Base-by-base conservation (phyloP, 1,140 invertebrate species). In the Tetraneura akinire region DNA sequence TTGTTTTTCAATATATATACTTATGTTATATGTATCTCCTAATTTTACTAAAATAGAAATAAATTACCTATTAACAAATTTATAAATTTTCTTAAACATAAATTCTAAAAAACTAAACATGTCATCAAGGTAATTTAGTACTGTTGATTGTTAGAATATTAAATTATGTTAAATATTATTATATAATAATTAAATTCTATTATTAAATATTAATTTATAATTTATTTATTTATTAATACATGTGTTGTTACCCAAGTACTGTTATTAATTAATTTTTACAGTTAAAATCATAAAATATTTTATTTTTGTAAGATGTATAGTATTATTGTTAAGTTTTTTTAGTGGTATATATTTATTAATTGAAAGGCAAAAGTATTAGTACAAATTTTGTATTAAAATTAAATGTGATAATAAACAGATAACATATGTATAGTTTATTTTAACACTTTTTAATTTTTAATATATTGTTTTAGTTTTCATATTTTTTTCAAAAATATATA, bases 321-420 rank as follows among this genome's bases (percentile, higher is more conserved):
- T 45, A 21, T 21, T 26, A 51, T 51, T 71, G 68, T 71, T 70
- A 70, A 68, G 64, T 49, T 47, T 49, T 71, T 71, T 66, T 42
- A 42, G 14, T 21, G 9, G 11, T 11, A n/a, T 10, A 42, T n/a
- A 21, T 13, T 45, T n/a, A 51, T 71, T 49, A 29, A 51, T 71
- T 71, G 10, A 11, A 51, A 71, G 23, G 16, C 13, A n/a, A 23
- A 68, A 45, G 47, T 71, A 71, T 71, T 51, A 49, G 68, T 71
- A 71, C 68, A 71, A 71, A 71, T 71, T 37, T 4, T 71, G 68
- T 71, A 51, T 51, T 71, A 51, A 51, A 71, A 49, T 70, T 16
- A 71, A 71, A 71, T 71, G 68, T 71, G 68, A 71, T 71, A 62
- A 37, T 66, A 21, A 45, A 66, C n/a, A 71, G 68, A 14, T 18